phyloP scores from a whole-genome alignment of 2,113 vertebrate genomes.

The Antechinus flavipes region DNA sequence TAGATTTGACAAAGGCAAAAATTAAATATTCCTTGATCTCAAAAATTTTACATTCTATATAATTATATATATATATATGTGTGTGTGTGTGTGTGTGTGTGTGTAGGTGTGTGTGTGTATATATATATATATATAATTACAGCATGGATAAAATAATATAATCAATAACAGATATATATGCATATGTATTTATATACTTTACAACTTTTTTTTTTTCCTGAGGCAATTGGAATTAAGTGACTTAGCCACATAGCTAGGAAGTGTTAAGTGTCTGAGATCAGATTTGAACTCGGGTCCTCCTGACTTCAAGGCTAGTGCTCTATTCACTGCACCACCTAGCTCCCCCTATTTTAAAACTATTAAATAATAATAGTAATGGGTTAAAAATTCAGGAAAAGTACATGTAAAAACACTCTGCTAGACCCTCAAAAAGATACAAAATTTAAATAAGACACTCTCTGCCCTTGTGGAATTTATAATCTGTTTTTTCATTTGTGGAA shows the following conservation, averaged over 20 bases:
- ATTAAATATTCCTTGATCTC: not conserved
- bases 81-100: no score
- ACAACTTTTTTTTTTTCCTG: not conserved
- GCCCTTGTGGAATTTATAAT: not conserved
- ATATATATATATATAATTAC: not conserved
- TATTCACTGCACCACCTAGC: no score
- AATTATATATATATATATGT: no score
- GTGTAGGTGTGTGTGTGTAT: no score
- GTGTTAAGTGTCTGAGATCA: no score
- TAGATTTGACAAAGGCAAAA: not conserved
- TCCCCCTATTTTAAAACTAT: no score
- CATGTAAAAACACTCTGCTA: not conserved
- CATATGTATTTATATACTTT: not conserved
- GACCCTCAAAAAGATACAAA: not conserved
- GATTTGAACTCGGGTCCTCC: no score
- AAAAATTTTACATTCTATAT: not conserved
- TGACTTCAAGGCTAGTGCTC: no score
- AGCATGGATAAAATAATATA: not conserved
- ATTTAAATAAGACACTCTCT: not conserved
- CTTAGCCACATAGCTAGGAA: no score
- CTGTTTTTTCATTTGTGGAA: not conserved
- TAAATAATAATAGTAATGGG: not conserved
- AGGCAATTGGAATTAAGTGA: not conserved
- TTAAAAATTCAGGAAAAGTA: not conserved
- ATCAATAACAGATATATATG: not conserved